Evolutionary conservation across 2,797 vertebrate species (phyloP).

Genomic region (Clarias fuscus): DNA sequence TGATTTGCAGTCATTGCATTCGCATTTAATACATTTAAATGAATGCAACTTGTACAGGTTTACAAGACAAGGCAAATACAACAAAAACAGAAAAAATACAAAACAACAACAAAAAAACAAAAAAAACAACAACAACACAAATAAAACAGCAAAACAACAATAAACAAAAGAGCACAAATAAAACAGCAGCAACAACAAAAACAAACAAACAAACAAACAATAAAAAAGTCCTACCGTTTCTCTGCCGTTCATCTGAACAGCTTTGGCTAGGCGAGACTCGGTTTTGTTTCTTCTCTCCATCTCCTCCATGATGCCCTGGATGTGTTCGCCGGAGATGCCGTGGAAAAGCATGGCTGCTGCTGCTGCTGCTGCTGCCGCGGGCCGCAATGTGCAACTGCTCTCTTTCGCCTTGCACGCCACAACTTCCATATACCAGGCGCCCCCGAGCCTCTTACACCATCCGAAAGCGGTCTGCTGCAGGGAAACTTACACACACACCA

Average conservation of each 20-base stretch:
- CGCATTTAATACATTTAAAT: neutral
- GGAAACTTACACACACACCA: constrained; percentile 50
- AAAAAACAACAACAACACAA: no score
- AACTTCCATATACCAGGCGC: constrained; percentile 95
- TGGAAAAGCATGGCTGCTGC: constrained; percentile 98
- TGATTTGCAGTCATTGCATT: neutral
- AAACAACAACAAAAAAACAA: no score
- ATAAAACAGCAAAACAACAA: no score
- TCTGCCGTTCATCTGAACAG: constrained; percentile 93
- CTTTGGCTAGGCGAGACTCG: constrained; percentile 93
- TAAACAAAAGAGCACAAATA: no score
- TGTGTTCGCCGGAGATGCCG: constrained; percentile 99
- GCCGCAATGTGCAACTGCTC: constrained; percentile 94
- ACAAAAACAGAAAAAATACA: neutral
- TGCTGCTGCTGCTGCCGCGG: constrained; percentile 80
- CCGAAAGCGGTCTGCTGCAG: constrained; percentile 73
- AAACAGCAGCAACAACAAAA: no score
- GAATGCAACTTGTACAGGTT: neutral
- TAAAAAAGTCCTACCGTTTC: constrained; percentile 84
- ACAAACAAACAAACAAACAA: no score
- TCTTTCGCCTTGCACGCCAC: constrained; percentile 95
- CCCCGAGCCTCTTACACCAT: constrained; percentile 83
- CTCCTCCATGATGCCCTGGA: constrained; percentile 99
- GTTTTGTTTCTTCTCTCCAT: constrained; percentile 97
- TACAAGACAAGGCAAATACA: neutral